A percentile compares a stretch with the other conserved stretches of the same genome.
These are phyloP conservation scores for Stylophora pistillata DNA, from an alignment of 64 coral and sea anemone genomes.

Conservation along the genomic window DNA sequence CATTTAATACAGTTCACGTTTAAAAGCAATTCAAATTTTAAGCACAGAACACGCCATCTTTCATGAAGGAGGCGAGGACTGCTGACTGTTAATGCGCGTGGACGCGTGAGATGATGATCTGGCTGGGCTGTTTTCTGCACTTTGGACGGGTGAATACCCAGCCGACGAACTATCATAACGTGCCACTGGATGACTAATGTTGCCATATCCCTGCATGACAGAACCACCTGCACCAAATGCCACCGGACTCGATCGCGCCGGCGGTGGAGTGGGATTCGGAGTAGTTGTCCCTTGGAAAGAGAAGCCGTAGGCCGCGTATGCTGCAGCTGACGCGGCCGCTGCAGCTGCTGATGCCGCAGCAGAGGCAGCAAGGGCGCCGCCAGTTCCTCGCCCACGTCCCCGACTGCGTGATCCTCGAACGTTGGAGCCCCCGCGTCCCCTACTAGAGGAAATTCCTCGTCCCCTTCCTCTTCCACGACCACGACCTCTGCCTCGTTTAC, in stretches of 20 bases:
- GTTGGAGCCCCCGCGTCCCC: slow-evolving; percentile 63
- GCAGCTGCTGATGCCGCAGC: slow-evolving; percentile 94
- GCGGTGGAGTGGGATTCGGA: slow-evolving; percentile 79
- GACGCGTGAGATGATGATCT: slow-evolving; percentile 20
- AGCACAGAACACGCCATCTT: not conserved
- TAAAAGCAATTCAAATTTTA: not conserved
- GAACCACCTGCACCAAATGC: slow-evolving; percentile 86
- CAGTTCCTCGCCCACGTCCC: slow-evolving; percentile 81
- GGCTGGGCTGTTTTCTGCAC: slow-evolving; percentile 46
- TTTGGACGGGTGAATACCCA: slow-evolving; percentile 3
- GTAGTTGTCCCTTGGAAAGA: slow-evolving; percentile 87
- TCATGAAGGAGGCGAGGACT: slow-evolving; percentile 25
- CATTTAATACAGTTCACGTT: not conserved
- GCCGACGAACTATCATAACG: slow-evolving; percentile 62
- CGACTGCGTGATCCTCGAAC: slow-evolving; percentile 71
- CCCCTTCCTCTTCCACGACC: slow-evolving; percentile 64
- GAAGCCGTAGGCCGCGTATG: slow-evolving; percentile 95
- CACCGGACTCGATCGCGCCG: slow-evolving; percentile 91
- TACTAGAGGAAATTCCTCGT: slow-evolving; percentile 23
- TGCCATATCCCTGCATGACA: slow-evolving; percentile 40
- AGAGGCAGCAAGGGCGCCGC: slow-evolving; percentile 92
- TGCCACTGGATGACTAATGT: slow-evolving; percentile 75
- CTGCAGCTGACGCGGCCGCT: slow-evolving; percentile 92
- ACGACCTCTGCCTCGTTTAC: slow-evolving; percentile 62
- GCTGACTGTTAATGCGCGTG: slow-evolving; percentile 17